These are phyloP conservation scores for Grantiella picta DNA, from an alignment of 2,113 vertebrate species.

Conservation along the genomic window DNA sequence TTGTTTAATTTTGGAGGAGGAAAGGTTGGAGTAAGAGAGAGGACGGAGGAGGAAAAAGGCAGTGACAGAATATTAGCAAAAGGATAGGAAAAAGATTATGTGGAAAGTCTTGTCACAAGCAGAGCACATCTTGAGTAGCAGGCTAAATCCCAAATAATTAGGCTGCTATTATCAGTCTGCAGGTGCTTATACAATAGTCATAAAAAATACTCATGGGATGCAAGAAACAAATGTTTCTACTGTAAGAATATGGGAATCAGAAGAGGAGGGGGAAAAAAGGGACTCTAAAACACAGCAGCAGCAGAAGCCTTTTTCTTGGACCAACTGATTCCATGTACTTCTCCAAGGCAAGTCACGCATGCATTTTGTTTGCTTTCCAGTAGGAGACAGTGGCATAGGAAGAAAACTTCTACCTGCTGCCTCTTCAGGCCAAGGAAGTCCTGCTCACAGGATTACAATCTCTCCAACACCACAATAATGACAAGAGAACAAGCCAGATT, in stretches of 20 bases:
- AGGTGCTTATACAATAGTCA: not conserved
- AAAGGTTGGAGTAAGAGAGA: not conserved
- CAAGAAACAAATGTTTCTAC: not conserved
- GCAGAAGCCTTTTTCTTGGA: not conserved
- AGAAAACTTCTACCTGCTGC: not conserved
- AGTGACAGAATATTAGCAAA: not conserved
- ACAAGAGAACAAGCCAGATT: not conserved
- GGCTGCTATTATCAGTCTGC: not conserved
- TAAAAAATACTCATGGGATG: not conserved
- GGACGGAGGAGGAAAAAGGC: not conserved
- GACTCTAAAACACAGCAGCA: not conserved
- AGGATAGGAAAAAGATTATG: not conserved
- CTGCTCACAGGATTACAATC: not conserved
- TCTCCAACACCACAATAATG: not conserved
- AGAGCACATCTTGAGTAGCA: not conserved
- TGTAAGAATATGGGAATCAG: not conserved
- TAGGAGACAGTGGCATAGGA: not conserved
- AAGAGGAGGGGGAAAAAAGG: rapidly evolving
- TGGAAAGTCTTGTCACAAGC: not conserved
- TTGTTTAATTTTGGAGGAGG: not conserved
- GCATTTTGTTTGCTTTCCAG: not conserved
- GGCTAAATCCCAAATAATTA: not conserved
- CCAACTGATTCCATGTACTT: not conserved
- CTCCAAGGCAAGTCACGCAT: not conserved
- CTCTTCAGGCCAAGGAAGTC: not conserved